Conservation (phyloP, 2,888 invertebrate species). For the Cerceris ruficornis region DNA sequence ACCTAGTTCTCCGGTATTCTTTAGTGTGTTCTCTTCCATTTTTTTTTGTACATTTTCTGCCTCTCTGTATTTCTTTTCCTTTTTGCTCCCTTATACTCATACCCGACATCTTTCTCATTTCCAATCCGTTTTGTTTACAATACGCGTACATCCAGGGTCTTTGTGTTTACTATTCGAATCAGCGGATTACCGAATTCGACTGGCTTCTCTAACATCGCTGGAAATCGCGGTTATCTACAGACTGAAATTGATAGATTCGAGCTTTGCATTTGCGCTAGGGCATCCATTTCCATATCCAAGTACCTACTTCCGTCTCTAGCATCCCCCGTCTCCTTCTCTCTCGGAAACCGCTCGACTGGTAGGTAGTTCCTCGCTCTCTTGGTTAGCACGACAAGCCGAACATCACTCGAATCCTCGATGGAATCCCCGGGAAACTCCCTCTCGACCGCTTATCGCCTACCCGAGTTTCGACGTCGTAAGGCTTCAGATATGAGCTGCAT, state of each 20-base stretch:
- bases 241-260: slow-evolving; percentile 79
- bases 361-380: slow-evolving; percentile 61
- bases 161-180: slow-evolving; percentile 77
- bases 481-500: slow-evolving; percentile 67
- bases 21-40: too few species aligned
- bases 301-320: slow-evolving; percentile 70
- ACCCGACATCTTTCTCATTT: too few species aligned
- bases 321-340: slow-evolving; percentile 42
- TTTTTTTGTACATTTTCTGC: too few species aligned
- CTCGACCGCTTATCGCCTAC: slow-evolving; percentile 67
- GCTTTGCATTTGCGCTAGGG: slow-evolving; percentile 71
- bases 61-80: neutral
- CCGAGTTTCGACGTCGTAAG: slow-evolving; percentile 61
- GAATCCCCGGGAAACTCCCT: slow-evolving; percentile 61
- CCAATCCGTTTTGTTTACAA: slow-evolving; percentile 6
- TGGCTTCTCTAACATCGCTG: slow-evolving; percentile 45
- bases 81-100: neutral
- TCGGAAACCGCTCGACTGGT: slow-evolving; percentile 60
- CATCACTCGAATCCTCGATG: slow-evolving; percentile 69
- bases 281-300: slow-evolving; percentile 76
- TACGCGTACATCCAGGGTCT: slow-evolving; percentile 65
- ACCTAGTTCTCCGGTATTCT: too few species aligned
- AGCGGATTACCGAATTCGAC: slow-evolving; percentile 74
- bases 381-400: slow-evolving; percentile 71
- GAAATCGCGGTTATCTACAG: slow-evolving; percentile 56